Evolutionary conservation across 2,113 vertebrate genomes (phyloP), one percentile per base, ranked within the genome.

Genomic region (Datnioides undecimradiatus): DNA sequence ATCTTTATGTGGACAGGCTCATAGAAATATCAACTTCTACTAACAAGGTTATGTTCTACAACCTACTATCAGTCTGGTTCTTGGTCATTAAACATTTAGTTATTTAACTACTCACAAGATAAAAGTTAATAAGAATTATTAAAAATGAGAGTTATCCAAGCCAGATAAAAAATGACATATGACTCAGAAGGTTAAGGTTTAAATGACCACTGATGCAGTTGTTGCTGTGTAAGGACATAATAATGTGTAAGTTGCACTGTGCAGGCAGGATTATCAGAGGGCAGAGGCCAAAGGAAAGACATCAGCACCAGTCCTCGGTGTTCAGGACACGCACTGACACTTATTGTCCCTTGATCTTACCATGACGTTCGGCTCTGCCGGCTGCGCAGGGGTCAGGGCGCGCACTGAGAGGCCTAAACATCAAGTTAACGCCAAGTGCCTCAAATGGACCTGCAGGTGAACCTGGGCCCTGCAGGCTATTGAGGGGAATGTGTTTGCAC

Each of bases 231-330:
- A n/a, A n/a, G n/a, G n/a, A 34, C 19, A 62, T 10, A 25, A 21
- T n/a, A 25, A 71, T 17, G 63, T 34, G 13, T 13, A 27, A 21
- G 21, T 6, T 73, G 17, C 62, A 43, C 36, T 57, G 29, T 27
- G 0, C 11, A 3, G 34, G 17, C n/a, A 40, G 43, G 60, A 79
- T 72, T 55, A 79, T 19, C 38, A 57, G 38, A 55, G 33, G 40
- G 25, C 68, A 66, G 46, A 80, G 38, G 46, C 1, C 45, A 65
- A 58, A 77, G 38, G 46, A 60, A 10, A 46, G 52, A 79, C 48
- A 21, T 46, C 13, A 58, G 23, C 41, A 51, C 75, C 25, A 41
- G 55, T 36, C 68, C 40, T 68, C 48, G 0, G 11, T 57, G 60
- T 46, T 43, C 33, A 17, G 49, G 25, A 57, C 51, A 55, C 23